Percentiles rank a stretch among this genome's conserved stretches.
Evolutionary conservation across 1,140 invertebrate species (phyloP).

Genomic region (Sminthurides bifidus): DNA sequence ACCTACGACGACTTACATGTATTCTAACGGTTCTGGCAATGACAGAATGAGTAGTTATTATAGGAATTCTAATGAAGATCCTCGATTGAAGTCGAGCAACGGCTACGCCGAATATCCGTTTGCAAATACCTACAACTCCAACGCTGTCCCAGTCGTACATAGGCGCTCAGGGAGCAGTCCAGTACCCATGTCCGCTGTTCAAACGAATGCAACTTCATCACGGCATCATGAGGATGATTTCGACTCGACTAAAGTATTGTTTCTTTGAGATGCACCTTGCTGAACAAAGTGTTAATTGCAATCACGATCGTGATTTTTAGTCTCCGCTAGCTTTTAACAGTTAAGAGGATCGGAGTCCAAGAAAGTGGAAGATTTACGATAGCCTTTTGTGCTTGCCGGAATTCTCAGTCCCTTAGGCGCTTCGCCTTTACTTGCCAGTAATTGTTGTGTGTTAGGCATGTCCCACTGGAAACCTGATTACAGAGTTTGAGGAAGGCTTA

Average conservation of each 20-base stretch:
- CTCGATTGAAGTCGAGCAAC: slow-evolving; percentile 10
- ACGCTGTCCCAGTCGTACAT: slow-evolving; percentile 14
- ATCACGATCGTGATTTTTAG: too few species aligned
- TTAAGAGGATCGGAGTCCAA: too few species aligned
- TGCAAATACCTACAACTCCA: background rate
- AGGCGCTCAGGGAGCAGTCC: slow-evolving; percentile 29
- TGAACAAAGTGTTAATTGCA: too few species aligned
- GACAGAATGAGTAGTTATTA: slow-evolving; percentile 29
- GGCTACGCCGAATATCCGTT: slow-evolving; percentile 6
- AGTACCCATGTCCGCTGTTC: slow-evolving; percentile 24
- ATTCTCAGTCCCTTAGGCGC: too few species aligned
- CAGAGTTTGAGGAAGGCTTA: too few species aligned
- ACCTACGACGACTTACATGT: slow-evolving; percentile 8
- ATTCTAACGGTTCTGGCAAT: slow-evolving; percentile 11
- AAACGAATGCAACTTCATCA: slow-evolving; percentile 2
- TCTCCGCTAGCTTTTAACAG: too few species aligned
- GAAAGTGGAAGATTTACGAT: too few species aligned
- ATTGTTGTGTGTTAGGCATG: too few species aligned
- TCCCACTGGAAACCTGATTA: too few species aligned
- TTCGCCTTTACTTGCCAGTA: too few species aligned
- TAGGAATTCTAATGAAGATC: slow-evolving; percentile 8
- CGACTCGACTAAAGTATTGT: slow-evolving; percentile 26
- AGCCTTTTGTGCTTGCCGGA: too few species aligned
- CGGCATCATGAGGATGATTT: slow-evolving; percentile 19
- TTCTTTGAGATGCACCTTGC: slow-evolving; percentile 20